Conservation (phyloP, 2,888 invertebrate genomes). For the Sminthurinus aureus region DNA sequence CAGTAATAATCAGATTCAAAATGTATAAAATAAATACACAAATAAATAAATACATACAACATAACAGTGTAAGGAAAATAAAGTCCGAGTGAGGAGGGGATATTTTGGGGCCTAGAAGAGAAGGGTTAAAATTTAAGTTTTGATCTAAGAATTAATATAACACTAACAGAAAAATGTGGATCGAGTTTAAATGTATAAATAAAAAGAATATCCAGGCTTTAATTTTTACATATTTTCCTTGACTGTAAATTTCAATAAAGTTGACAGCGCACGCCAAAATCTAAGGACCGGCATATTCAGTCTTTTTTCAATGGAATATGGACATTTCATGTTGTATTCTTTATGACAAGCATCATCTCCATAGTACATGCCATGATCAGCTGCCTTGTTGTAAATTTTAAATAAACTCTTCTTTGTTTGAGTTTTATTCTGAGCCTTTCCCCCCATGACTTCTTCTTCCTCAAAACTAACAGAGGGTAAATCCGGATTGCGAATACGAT, state of each 20-base stretch:
- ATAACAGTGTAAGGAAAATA: too few relatives aligned
- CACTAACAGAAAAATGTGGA: too few relatives aligned
- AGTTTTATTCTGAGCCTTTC: constrained; percentile 1
- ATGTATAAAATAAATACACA: background rate
- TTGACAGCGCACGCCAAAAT: constrained; percentile 59
- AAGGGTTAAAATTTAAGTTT: background rate
- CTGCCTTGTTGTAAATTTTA: constrained; percentile 54
- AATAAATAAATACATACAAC: too few relatives aligned
- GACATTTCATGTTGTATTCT: constrained; percentile 51
- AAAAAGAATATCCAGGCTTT: background rate
- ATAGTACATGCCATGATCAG: constrained; percentile 52
- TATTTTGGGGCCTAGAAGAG: background rate
- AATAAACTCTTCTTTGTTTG: constrained; percentile 48
- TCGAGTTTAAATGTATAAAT: too few relatives aligned
- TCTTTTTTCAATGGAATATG: constrained; percentile 54
- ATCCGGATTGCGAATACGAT: constrained; percentile 47
- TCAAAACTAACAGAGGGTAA: constrained; percentile 42
- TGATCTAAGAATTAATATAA: background rate
- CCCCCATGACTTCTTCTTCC: background rate
- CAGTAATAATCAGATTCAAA: background rate
- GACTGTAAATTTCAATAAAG: constrained; percentile 55
- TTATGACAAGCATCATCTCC: constrained; percentile 49
- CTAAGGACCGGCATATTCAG: constrained; percentile 60
- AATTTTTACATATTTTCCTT: constrained; percentile 41
- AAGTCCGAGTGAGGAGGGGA: too few relatives aligned